A percentile compares a stretch with the other conserved stretches of the same genome.
Evolutionary conservation across 2,888 invertebrate species (phyloP).

Genomic region (Tachina grossa): DNA sequence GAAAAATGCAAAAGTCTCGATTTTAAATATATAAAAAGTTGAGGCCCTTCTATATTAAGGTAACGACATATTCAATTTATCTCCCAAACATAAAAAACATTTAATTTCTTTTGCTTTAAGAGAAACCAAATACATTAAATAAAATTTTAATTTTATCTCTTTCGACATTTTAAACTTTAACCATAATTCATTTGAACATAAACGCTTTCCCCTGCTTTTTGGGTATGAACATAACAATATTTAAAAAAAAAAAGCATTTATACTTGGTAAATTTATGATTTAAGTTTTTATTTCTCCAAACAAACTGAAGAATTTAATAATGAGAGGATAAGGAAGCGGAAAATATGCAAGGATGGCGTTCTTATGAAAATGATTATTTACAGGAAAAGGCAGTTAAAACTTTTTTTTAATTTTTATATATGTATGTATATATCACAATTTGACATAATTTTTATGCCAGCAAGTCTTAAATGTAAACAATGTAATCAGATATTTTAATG

Average conservation of each 20-base stretch:
- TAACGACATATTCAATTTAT: too few relatives aligned
- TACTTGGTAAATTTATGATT: conserved; percentile 37
- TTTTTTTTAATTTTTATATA: too few relatives aligned
- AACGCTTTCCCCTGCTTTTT: conserved; percentile 26
- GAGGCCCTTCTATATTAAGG: too few relatives aligned
- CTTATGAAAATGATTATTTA: neutral
- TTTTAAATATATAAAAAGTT: too few relatives aligned
- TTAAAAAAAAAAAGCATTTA: neutral
- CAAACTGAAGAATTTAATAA: conserved; percentile 28
- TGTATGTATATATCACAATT: neutral
- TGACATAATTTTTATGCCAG: neutral
- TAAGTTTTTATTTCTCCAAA: conserved; percentile 31
- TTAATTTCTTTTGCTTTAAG: neutral
- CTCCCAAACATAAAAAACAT: neutral
- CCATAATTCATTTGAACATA: conserved; percentile 61
- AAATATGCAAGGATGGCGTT: neutral
- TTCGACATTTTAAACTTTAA: conserved; percentile 64
- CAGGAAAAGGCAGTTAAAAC: too few relatives aligned
- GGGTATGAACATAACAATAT: neutral
- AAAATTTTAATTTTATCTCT: conserved; percentile 65
- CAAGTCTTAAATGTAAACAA: neutral
- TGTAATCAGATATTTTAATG: neutral
- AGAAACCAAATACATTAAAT: neutral
- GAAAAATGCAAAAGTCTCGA: too few relatives aligned
- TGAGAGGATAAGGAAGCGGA: conserved; percentile 25